Evolutionary conservation across 2,113 vertebrate genomes (phyloP), one percentile per base, ranked within the genome.

Genomic region (Columba janthina): DNA sequence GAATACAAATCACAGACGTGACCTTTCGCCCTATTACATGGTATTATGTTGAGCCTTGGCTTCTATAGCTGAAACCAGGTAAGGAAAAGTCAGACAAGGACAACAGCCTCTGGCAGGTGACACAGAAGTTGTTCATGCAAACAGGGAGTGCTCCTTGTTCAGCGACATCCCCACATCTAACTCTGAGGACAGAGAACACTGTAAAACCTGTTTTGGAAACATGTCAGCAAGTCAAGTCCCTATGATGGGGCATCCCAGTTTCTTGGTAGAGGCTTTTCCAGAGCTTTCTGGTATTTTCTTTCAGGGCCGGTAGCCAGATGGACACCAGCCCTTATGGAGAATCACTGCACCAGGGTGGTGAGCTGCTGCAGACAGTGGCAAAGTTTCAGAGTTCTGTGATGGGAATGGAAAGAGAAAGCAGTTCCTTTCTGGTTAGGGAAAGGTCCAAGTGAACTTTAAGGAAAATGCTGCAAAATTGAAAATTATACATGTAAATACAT

Each of bases 211-310:
- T 46, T 61, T 60, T 19, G 22, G 58, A 73, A 84, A 50, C 29
- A 72, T 0, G 0, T 36, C 20, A 73, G 46, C 73, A 80, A 81
- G 34, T 15, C 51, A 88, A 11, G n/a, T 53, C 36, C 60, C 61
- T 28, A 0, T 0, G 2, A 77, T 3, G 11, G 31, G 14, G 12
- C 36, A 84, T 28, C 14, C n/a, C 31, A n/a, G 5, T 40, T 50
- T 71, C 56, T 46, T 81, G 61, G 51, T 6, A 46, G 40, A 87
- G 54, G 34, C 13, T 66, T 58, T 74, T 24, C 31, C 88, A 62
- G 70, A 91, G 24, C 28, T 67, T 58, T 38, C 25, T 38, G 31
- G 24, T 34, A 51, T 70, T 76, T 58, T 65, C 15, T 72, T 73
- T 57, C 65, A 77, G 21, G n/a, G 28, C 36, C 31, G 83, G 58